A percentile compares a stretch with the other conserved stretches of the same genome.
These are phyloP conservation scores for Caenorhabditis japonica DNA, from an alignment of 2,888 invertebrate species.

Conservation along the genomic window DNA sequence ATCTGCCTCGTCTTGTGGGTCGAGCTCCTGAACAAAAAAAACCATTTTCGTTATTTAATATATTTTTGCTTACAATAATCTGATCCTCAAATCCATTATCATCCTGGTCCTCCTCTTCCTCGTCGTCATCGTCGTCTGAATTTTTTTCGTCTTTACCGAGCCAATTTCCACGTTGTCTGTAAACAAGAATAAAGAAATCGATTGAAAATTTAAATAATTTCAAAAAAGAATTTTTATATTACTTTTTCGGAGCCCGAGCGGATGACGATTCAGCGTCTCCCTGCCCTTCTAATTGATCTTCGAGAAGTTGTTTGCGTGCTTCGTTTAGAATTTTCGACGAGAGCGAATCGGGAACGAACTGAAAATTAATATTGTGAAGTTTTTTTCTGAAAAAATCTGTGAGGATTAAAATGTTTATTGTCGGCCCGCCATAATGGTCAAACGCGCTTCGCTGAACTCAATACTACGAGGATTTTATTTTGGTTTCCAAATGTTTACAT, in stretches of 20 bases:
- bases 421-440: too few species aligned
- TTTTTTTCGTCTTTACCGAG: conserved; percentile 54
- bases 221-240: too few species aligned
- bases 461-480: too few species aligned
- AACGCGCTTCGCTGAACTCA: too few species aligned
- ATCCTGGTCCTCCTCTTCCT: conserved; percentile 53
- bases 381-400: conserved; percentile 3
- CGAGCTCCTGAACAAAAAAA: conserved; percentile 57
- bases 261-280: conserved; percentile 16
- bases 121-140: conserved; percentile 54
- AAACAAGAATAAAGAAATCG: conserved; percentile 3
- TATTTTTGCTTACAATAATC: conserved; percentile 53
- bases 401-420: too few species aligned
- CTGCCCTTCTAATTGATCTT: conserved; percentile 54
- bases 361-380: conserved; percentile 20
- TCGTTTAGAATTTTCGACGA: conserved; percentile 67
- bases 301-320: conserved; percentile 64
- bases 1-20: conserved; percentile 84
- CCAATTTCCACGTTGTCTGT: conserved; percentile 62
- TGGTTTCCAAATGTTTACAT: too few species aligned
- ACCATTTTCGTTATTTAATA: neutral
- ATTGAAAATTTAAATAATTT: neutral
- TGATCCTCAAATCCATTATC: conserved; percentile 62
- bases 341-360: conserved; percentile 65
- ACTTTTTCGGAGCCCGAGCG: conserved; percentile 39